Base-by-base conservation (phyloP, 2,888 invertebrate genomes). In the Camponotus fellah region DNA sequence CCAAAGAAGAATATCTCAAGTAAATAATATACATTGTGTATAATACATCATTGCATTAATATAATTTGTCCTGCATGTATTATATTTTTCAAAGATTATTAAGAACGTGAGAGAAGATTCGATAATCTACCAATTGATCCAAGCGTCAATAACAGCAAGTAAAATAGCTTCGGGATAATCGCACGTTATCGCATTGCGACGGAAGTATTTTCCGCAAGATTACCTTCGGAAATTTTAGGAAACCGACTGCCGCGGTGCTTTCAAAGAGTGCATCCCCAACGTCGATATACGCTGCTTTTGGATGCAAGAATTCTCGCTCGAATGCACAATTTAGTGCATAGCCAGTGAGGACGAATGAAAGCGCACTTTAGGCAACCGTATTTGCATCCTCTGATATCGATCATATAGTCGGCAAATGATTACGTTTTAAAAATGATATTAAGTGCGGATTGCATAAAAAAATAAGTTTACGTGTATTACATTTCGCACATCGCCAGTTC, bases 241-340 rank as follows among this genome's bases (percentile, higher is more conserved):
- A 72, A 71, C 46, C 85, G 53, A 60, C 75, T 81, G 64, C 58
- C 87, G 49, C n/a, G 83, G 53, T 69, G 83, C 74, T 85, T 87
- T 87, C 85, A 87, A 83, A 87, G 87, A 72, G 49, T 76, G 82
- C 76, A 74, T 82, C 83, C 82, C 82, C 79, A 77, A 85, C 80
- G 46, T 75, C 81, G 66, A 82, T 79, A 69, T 71, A 71, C 69
- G 58, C 79, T 64, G 75, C 71, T 64, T 60, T 58, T 62, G 69
- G 80, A 85, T 80, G 72, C 84, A 84, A 82, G 85, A 87, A 85
- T 87, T 84, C 75, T 56, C 84, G 71, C 87, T 82, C 84, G 85
- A 87, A 84, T 82, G 83, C 80, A 77, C 66, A 72, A 72, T 84
- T 80, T 62, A 74, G 37, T 60, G 66, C 76, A 68, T 26, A 64